Conservation (phyloP, 2,888 invertebrate species). For the Suillia variegata region DNA sequence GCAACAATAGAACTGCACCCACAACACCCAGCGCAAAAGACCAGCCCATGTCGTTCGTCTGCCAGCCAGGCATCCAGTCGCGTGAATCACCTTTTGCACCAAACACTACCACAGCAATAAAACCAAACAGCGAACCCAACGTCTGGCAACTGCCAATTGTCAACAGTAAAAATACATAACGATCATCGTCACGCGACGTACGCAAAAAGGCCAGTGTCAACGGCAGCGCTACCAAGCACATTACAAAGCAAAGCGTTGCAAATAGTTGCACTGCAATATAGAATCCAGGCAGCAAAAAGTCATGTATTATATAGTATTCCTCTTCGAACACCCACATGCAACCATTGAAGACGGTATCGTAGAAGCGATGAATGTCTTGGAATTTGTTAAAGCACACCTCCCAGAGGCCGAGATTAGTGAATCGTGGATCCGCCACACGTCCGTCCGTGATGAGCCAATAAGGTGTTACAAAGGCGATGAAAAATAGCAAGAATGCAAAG, state of each 20-base stretch:
- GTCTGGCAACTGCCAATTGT: slow-evolving; percentile 76
- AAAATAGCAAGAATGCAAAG: slow-evolving; percentile 72
- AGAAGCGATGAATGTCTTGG: slow-evolving; percentile 83
- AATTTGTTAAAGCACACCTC: slow-evolving; percentile 91
- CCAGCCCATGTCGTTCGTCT: slow-evolving; percentile 94
- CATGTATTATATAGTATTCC: slow-evolving; percentile 93
- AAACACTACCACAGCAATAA: slow-evolving; percentile 85
- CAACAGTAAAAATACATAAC: slow-evolving; percentile 75
- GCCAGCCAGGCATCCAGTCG: slow-evolving; percentile 96
- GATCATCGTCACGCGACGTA: slow-evolving; percentile 77
- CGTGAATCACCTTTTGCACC: slow-evolving; percentile 89
- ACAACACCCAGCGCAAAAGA: slow-evolving; percentile 86
- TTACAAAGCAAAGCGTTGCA: slow-evolving; percentile 85
- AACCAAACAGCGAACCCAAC: slow-evolving; percentile 78
- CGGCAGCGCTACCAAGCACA: slow-evolving; percentile 76
- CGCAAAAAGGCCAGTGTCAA: slow-evolving; percentile 75
- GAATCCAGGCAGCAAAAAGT: slow-evolving; percentile 87
- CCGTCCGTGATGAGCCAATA: slow-evolving; percentile 88
- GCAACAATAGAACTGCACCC: slow-evolving; percentile 76
- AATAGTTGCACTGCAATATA: slow-evolving; percentile 94
- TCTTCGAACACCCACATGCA: slow-evolving; percentile 99
- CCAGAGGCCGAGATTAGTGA: slow-evolving; percentile 88
- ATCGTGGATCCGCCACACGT: slow-evolving; percentile 75
- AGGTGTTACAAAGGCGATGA: slow-evolving; percentile 84
- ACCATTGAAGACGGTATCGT: slow-evolving; percentile 81